phyloP scores from a whole-genome alignment of 37 sponge, comb jelly and placozoan genomes.

The Halichondria panicea region DNA sequence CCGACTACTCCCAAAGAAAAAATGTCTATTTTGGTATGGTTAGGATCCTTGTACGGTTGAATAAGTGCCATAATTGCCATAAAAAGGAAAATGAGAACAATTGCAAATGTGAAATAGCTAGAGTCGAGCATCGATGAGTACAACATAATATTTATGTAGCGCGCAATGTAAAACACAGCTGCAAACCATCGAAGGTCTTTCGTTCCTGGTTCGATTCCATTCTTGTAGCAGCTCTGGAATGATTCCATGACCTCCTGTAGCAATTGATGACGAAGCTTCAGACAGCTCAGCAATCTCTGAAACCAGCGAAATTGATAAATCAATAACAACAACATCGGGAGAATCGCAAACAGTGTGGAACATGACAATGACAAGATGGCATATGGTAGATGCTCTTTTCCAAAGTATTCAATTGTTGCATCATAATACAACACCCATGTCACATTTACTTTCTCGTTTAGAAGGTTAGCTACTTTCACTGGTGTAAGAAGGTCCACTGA shows the following conservation, averaged over 20 bases:
- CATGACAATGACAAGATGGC: slow-evolving; percentile 19
- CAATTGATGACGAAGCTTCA: not conserved
- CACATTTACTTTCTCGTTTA: not conserved
- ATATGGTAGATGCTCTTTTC: slow-evolving; percentile 29
- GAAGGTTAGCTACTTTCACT: not conserved
- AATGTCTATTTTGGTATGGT: not conserved
- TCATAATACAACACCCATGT: slow-evolving; percentile 22
- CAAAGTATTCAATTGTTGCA: slow-evolving; percentile 38
- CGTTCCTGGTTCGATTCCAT: slow-evolving; percentile 52
- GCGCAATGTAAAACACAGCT: slow-evolving; percentile 32
- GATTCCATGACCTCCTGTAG: slow-evolving; percentile 34
- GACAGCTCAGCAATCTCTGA: not conserved
- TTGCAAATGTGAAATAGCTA: slow-evolving; percentile 1
- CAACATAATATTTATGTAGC: slow-evolving; percentile 16
- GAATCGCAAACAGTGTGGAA: slow-evolving; percentile 14
- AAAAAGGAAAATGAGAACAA: not conserved
- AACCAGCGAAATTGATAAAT: slow-evolving; percentile 7
- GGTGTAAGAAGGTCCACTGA: slow-evolving; percentile 21
- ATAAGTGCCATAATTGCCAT: not conserved
- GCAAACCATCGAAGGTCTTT: slow-evolving; percentile 61
- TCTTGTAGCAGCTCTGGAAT: slow-evolving; percentile 69
- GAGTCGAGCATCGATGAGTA: slow-evolving; percentile 13
- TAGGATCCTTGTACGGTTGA: slow-evolving; percentile 5
- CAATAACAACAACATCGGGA: slow-evolving; percentile 50
- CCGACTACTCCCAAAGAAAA: not conserved